Percentiles rank a stretch among this genome's conserved stretches.
Conservation (phyloP, 2,797 vertebrate genomes). For the Catostomus latipinnis region DNA sequence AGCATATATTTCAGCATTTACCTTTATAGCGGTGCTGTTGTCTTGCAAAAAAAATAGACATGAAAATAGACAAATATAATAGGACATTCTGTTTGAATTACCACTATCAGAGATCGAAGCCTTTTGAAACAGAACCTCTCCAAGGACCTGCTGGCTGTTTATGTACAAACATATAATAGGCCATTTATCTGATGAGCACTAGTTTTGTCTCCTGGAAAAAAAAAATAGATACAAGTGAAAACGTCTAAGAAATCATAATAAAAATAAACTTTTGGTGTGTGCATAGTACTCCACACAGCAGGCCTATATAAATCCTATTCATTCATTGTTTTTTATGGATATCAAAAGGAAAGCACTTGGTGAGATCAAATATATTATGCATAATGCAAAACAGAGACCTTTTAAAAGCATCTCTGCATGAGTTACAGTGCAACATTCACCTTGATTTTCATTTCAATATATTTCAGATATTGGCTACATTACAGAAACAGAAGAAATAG, state of each 20-base stretch:
- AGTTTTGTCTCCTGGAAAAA: not conserved
- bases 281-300: not conserved
- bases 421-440: no score
- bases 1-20: not conserved
- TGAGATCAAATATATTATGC: slow-evolving; percentile 10
- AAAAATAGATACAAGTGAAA: not conserved
- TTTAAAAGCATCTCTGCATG: not conserved
- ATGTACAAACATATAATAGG: slow-evolving; percentile 15
- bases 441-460: not conserved
- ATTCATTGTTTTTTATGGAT: not conserved
- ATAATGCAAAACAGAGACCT: not conserved
- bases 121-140: not conserved
- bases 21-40: not conserved
- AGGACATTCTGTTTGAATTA: not conserved
- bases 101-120: not conserved
- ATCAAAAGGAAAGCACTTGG: not conserved
- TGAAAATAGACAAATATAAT: not conserved
- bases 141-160: slow-evolving; percentile 13
- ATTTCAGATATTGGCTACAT: not conserved
- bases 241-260: not conserved
- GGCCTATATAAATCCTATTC: not conserved
- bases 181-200: not conserved
- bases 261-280: not conserved
- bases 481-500: not conserved
- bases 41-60: not conserved